Percentiles rank a stretch among this genome's conserved stretches.
These are phyloP conservation scores for Strongylocentrotus purpuratus DNA, from an alignment of 35 echinoderm and acorn worm genomes.

Conservation along the genomic window DNA sequence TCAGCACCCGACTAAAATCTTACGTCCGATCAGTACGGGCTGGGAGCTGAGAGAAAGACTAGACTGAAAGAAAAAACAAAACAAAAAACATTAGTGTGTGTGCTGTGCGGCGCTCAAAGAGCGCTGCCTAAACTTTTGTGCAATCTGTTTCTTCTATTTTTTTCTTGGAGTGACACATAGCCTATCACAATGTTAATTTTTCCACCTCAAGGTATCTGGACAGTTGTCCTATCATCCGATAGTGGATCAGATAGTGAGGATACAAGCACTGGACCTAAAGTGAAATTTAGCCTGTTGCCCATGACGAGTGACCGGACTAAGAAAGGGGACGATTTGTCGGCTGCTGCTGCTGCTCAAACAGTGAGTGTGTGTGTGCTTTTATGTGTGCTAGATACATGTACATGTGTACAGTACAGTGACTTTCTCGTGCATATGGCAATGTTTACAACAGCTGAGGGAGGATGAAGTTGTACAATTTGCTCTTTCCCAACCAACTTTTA, in stretches of 20 bases:
- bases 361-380: slow-evolving; percentile 22
- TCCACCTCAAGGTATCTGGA: slow-evolving; percentile 98
- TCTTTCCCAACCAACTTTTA: neutral
- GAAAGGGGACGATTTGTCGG: slow-evolving; percentile 77
- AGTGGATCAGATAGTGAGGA: slow-evolving; percentile 82
- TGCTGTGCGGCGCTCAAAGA: slow-evolving; percentile 49
- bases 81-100: slow-evolving; percentile 35
- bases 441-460: slow-evolving; percentile 25
- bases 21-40: slow-evolving; percentile 1
- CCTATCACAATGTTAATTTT: slow-evolving; percentile 83
- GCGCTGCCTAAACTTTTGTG: slow-evolving; percentile 47
- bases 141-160: slow-evolving; percentile 41
- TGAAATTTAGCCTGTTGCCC: slow-evolving; percentile 96
- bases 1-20: slow-evolving; percentile 34
- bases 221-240: slow-evolving; percentile 94
- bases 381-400: neutral
- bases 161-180: slow-evolving; percentile 32
- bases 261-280: slow-evolving; percentile 82
- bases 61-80: neutral
- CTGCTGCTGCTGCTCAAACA: slow-evolving; percentile 47
- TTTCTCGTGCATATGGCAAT: slow-evolving; percentile 31
- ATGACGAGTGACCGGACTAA: slow-evolving; percentile 98
- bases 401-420: slow-evolving; percentile 22
- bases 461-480: neutral
- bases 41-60: neutral